Conservation (phyloP, 2,888 invertebrate species). For the Clanis bilineata region DNA sequence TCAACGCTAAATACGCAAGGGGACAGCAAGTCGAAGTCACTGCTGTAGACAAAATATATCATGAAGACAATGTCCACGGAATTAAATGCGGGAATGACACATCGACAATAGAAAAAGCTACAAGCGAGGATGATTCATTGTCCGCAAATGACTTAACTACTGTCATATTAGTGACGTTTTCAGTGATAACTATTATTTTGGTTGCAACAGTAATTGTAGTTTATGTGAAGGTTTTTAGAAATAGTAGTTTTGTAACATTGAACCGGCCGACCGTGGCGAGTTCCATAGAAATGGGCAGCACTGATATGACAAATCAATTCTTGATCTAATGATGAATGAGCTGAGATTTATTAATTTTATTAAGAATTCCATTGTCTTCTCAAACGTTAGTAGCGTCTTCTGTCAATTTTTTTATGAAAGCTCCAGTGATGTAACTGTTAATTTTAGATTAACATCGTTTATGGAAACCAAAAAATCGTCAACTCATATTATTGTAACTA, state of each 20-base stretch:
- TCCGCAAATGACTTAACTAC: slow-evolving; percentile 23
- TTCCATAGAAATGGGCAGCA: slow-evolving; percentile 45
- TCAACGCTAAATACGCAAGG: slow-evolving; percentile 42
- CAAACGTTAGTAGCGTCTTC: no score
- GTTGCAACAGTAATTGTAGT: slow-evolving; percentile 25
- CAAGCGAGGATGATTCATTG: slow-evolving; percentile 3
- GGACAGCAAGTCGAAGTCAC: slow-evolving; percentile 54
- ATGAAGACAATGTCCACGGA: slow-evolving; percentile 72
- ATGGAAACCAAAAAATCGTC: no score
- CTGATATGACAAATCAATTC: slow-evolving; percentile 47
- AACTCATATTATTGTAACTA: no score
- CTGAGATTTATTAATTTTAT: neutral
- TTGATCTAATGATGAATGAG: neutral
- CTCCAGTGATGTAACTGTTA: no score
- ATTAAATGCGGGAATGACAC: slow-evolving; percentile 61
- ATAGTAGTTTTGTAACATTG: slow-evolving; percentile 19
- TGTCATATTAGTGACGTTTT: slow-evolving; percentile 36
- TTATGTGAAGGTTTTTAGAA: slow-evolving; percentile 31
- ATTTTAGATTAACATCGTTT: no score
- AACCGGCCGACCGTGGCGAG: slow-evolving; percentile 29
- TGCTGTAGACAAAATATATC: slow-evolving; percentile 64
- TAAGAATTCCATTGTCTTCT: no score
- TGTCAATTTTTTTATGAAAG: no score
- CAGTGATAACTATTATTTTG: slow-evolving; percentile 38
- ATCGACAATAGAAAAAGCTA: slow-evolving; percentile 22